These are phyloP conservation scores for Ichneumoninae sp. DNA, from an alignment of 2,888 invertebrate species.

Conservation along the genomic window DNA sequence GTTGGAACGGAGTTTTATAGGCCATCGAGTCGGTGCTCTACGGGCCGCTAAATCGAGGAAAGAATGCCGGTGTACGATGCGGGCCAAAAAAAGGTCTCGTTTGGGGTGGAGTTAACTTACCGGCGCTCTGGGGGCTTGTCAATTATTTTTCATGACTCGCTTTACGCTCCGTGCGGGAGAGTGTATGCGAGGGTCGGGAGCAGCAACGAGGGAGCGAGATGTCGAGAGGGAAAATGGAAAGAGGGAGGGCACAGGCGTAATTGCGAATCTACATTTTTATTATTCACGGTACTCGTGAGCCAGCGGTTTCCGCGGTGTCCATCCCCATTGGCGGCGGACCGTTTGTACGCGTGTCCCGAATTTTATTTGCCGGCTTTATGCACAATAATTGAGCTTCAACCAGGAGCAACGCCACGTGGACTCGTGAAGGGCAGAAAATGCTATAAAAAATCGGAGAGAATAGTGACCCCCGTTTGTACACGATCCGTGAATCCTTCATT, in stretches of 20 bases:
- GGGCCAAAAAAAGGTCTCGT: conserved; percentile 29
- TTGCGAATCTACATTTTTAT: conserved; percentile 71
- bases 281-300: conserved; percentile 49
- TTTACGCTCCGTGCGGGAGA: conserved; percentile 29
- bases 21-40: neutral
- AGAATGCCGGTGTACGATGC: conserved; percentile 20
- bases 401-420: conserved; percentile 6
- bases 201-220: conserved; percentile 28
- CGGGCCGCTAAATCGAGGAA: conserved; percentile 20
- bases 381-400: conserved; percentile 40
- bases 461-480: neutral
- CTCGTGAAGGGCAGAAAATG: neutral
- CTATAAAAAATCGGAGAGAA: neutral
- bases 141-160: conserved; percentile 65
- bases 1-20: conserved; percentile 4
- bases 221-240: conserved; percentile 10
- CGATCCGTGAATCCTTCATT: too few species aligned
- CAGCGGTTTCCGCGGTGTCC: conserved; percentile 1
- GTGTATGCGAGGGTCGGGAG: conserved; percentile 36
- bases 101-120: conserved; percentile 47
- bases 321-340: conserved; percentile 48
- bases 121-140: conserved; percentile 54
- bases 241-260: conserved; percentile 46
- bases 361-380: conserved; percentile 51
- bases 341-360: conserved; percentile 24